Base-by-base conservation (phyloP, 1,140 invertebrate species). In the Penaeus vannamei region DNA sequence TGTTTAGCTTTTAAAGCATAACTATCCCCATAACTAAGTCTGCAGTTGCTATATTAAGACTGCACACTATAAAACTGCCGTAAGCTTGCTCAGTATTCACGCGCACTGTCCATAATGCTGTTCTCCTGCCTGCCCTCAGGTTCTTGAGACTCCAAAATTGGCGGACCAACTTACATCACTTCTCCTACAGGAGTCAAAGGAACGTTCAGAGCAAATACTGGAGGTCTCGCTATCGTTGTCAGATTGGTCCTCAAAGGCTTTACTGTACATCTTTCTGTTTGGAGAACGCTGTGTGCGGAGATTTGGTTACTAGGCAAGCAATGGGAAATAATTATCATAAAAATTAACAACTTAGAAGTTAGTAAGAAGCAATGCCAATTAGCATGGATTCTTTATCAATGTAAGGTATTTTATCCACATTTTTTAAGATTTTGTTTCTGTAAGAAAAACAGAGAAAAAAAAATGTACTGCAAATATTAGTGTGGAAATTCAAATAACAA, bases 171-270 rank as follows among this genome's bases (percentile, higher is more conserved):
- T 96, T 93, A 97, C 97, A 94, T 98, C 97, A 86, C 89, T 91
- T 84, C 86, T 88, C 29, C 91, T 76, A 84, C 85, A 89, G 22
- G 91, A 97, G 92, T 97, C 97, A 92, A 96, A 96, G 46, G 97
- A 98, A 10, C 97, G 94, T 92, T 99, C 98, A 0, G 98, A 98
- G 93, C 97, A 98, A 77, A 98, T 96, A 92, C 97, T 98, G 61
- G 98, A 99, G 4, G 97, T 98, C 93, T 99, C 98, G 77, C 97
- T 98, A 87, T 97, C 96, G 92, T 90, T 90, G 64, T 98, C 97
- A 62, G 97, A 97, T 85, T 97, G 96, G 92, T 97, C 96, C 81
- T 94, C 94, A 91, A 94, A 93, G 42, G 90, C 87, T 83, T 86
- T 92, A 61, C 69, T 91, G 53, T 87, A 86, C 72, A 82, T 83